Percentiles rank a stretch among this genome's conserved stretches.
phyloP scores from a whole-genome alignment of 2,113 vertebrate species.

The Sylvilagus bachmani region DNA sequence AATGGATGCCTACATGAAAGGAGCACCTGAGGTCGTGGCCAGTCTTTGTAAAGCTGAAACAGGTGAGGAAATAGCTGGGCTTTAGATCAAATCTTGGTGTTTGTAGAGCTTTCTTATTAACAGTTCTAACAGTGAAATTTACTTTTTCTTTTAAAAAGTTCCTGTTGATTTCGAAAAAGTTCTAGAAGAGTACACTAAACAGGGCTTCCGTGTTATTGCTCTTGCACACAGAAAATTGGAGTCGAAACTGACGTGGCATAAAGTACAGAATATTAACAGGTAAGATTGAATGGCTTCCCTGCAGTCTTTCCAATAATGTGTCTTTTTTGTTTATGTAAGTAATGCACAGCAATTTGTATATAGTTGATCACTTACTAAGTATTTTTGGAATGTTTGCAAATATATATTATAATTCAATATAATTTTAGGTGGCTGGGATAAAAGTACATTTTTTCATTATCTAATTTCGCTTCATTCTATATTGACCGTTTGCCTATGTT shows the following conservation, averaged over 20 bases:
- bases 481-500: neutral
- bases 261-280: conserved; percentile 97
- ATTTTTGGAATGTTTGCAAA: conserved; percentile 1
- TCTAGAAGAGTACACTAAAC: conserved; percentile 96
- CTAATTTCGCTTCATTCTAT: neutral
- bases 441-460: neutral
- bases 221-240: conserved; percentile 96
- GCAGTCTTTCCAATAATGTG: neutral
- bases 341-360: neutral
- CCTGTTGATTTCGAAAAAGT: conserved; percentile 93
- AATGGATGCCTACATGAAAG: conserved; percentile 98
- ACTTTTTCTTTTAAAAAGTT: conserved; percentile 87
- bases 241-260: conserved; percentile 97
- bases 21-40: conserved; percentile 96
- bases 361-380: neutral
- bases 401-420: neutral
- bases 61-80: conserved; percentile 85
- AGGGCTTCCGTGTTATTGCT: conserved; percentile 98
- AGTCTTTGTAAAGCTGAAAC: conserved; percentile 95
- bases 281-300: conserved; percentile 77
- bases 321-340: conserved; percentile 1
- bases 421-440: conserved; percentile 30
- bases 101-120: neutral
- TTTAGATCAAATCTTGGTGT: neutral
- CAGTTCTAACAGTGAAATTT: conserved; percentile 56